Evolutionary conservation across 2,888 invertebrate genomes (phyloP).

Genomic region (Pocota personata): DNA sequence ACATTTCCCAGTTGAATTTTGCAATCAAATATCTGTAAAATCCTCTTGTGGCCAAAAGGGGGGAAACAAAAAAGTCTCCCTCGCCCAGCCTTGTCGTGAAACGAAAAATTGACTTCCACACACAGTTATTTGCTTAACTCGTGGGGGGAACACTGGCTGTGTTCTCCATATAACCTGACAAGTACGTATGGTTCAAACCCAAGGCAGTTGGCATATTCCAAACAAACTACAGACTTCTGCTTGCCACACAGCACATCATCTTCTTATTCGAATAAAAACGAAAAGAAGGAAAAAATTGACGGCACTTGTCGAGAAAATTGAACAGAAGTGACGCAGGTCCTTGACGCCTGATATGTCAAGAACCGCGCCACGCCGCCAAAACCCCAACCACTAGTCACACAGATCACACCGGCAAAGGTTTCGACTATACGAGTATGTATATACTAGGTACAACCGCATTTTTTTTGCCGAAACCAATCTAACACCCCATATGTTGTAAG

Average conservation of each 20-base stretch:
- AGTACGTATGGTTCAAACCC: neutral
- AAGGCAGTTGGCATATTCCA: neutral
- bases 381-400: neutral
- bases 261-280: neutral
- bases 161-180: neutral
- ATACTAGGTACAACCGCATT: too few relatives aligned
- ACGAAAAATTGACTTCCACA: conserved; percentile 22
- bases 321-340: conserved; percentile 36
- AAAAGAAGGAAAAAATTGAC: conserved; percentile 18
- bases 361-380: neutral
- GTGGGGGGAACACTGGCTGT: conserved; percentile 3
- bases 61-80: neutral
- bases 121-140: conserved; percentile 30
- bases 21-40: conserved; percentile 53
- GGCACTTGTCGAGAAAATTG: conserved; percentile 39
- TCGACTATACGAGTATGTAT: too few relatives aligned
- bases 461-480: conserved; percentile 39
- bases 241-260: conserved; percentile 7
- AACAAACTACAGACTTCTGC: conserved; percentile 3
- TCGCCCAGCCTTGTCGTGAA: too few relatives aligned
- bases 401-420: conserved; percentile 2
- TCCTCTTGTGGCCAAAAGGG: conserved; percentile 5
- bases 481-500: conserved; percentile 30
- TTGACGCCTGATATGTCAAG: conserved; percentile 18
- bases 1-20: conserved; percentile 47